Conservation (phyloP, 1,140 invertebrate genomes). For the Megalopta genalis region DNA sequence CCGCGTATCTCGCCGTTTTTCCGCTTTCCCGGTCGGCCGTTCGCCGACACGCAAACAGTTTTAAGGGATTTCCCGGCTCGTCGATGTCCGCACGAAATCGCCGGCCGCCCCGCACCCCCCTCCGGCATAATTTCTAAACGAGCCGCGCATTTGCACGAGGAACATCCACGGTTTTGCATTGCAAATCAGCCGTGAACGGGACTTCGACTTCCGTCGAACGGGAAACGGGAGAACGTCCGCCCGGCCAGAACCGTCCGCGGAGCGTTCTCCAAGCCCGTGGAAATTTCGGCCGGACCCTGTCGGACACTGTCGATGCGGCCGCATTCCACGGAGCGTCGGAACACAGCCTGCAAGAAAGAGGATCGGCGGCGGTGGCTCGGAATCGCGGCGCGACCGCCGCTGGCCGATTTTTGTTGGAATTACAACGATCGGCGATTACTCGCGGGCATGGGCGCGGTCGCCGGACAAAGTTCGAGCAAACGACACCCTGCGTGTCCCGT, state of each 20-base stretch:
- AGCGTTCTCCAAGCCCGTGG: no score
- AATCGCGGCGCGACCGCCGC: not conserved
- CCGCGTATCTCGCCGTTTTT: constrained; percentile 24
- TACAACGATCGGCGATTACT: constrained; percentile 14
- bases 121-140: constrained; percentile 35
- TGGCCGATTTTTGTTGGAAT: constrained; percentile 29
- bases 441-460: not conserved
- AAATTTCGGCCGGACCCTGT: no score
- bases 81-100: constrained; percentile 4
- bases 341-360: not conserved
- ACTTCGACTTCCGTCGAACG: not conserved
- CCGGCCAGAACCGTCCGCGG: no score
- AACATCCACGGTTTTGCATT: constrained; percentile 39
- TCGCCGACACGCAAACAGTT: constrained; percentile 69
- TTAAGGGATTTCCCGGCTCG: constrained; percentile 68
- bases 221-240: no score
- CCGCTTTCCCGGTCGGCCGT: constrained; percentile 43
- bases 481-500: constrained; percentile 52
- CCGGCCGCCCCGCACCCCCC: no score
- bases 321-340: not conserved
- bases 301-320: not conserved
- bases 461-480: constrained; percentile 30
- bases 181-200: constrained; percentile 46
- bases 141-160: constrained; percentile 34
- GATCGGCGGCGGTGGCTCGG: not conserved